Percentiles rank a stretch among this genome's conserved stretches.
Conservation (phyloP, 2,113 vertebrate species). For the Paramormyrops kingsleyae region DNA sequence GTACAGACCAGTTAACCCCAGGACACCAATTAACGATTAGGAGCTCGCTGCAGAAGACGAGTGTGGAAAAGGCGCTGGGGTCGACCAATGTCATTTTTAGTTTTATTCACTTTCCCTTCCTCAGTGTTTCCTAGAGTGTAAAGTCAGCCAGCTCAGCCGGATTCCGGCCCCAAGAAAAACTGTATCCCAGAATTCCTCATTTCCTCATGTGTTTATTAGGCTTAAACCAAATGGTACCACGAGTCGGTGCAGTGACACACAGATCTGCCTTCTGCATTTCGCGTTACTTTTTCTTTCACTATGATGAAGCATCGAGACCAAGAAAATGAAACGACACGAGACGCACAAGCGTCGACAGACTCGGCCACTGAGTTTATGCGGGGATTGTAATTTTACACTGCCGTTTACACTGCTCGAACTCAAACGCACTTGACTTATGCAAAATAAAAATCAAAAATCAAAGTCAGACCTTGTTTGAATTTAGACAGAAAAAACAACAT, state of each 20-base stretch:
- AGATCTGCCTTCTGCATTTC: background rate
- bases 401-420: background rate
- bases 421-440: background rate
- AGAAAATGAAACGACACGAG: background rate
- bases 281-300: background rate
- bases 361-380: background rate
- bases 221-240: background rate
- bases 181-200: background rate
- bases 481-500: background rate
- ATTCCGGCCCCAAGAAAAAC: background rate
- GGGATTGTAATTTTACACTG: background rate
- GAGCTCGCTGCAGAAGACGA: background rate
- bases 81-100: background rate
- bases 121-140: background rate
- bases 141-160: background rate
- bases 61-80: background rate
- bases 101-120: background rate
- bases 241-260: background rate
- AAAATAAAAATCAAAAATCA: too few relatives aligned
- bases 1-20: background rate
- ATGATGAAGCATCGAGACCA: background rate
- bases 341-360: background rate
- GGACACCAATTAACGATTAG: slow-evolving; percentile 16
- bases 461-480: background rate
- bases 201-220: background rate